Percentiles rank a stretch among this genome's conserved stretches.
Evolutionary conservation across 2,888 invertebrate genomes (phyloP).

Genomic region (Rhagonycha lutea): DNA sequence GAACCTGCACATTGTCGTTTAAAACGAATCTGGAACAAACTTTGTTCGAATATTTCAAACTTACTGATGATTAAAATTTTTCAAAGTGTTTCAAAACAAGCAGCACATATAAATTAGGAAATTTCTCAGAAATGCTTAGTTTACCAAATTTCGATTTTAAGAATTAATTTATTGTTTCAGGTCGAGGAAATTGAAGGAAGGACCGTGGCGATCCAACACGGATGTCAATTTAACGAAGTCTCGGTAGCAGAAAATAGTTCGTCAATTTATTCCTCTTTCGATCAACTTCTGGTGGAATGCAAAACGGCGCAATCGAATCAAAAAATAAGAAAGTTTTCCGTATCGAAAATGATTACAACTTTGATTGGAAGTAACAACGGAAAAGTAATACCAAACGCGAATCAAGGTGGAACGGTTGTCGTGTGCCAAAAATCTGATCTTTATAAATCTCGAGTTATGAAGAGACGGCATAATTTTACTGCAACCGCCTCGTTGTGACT

Average conservation of each 20-base stretch:
- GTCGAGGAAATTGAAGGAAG: constrained; percentile 74
- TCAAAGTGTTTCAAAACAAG: background rate
- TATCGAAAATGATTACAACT: constrained; percentile 79
- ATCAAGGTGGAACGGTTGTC: constrained; percentile 62
- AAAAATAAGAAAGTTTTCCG: constrained; percentile 74
- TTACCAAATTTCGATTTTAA: background rate
- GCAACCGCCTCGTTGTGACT: constrained; percentile 72
- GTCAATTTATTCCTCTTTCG: constrained; percentile 74
- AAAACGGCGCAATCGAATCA: constrained; percentile 57
- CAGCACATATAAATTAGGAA: background rate
- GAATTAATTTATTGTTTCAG: constrained; percentile 56
- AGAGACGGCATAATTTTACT: constrained; percentile 62
- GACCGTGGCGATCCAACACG: constrained; percentile 66
- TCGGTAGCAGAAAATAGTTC: constrained; percentile 80
- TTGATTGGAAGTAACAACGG: constrained; percentile 63
- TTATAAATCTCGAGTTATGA: constrained; percentile 61
- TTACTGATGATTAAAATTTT: background rate
- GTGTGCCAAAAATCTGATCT: constrained; percentile 65
- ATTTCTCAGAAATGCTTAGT: too few relatives aligned
- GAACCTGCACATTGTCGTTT: too few relatives aligned
- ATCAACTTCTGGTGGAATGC: constrained; percentile 69
- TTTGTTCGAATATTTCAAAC: too few relatives aligned
- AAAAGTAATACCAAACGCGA: constrained; percentile 50
- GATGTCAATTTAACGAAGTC: constrained; percentile 79
- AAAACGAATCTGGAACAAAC: too few relatives aligned